phyloP scores from a whole-genome alignment of 2,888 invertebrate genomes.

The Amiota mariae region DNA sequence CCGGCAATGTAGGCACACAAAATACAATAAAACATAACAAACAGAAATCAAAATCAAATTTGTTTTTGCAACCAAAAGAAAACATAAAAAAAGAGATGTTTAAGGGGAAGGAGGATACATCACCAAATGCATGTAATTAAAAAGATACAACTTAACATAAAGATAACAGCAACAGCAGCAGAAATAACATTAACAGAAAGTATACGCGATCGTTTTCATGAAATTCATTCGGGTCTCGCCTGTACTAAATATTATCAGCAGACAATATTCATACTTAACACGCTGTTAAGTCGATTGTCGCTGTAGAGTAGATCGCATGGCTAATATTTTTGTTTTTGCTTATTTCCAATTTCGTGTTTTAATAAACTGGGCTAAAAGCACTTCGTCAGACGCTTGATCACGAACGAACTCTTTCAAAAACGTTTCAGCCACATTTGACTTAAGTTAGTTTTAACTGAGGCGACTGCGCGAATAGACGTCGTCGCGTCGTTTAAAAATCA shows the following conservation, averaged over 20 bases:
- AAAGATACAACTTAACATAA: slow-evolving; percentile 23
- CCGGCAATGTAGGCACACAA: too few species aligned
- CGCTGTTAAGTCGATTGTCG: slow-evolving; percentile 3
- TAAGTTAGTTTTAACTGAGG: slow-evolving; percentile 56
- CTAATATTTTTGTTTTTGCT: not conserved
- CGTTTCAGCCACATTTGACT: slow-evolving; percentile 48
- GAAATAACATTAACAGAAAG: not conserved
- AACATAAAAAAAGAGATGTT: too few species aligned
- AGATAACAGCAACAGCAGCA: slow-evolving; percentile 38
- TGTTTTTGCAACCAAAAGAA: too few species aligned
- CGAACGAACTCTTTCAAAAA: slow-evolving; percentile 54
- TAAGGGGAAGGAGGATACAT: slow-evolving; percentile 24
- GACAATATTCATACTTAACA: too few species aligned
- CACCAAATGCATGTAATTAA: slow-evolving; percentile 53
- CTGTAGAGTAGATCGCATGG: too few species aligned
- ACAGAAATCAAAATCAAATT: too few species aligned
- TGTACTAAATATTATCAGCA: too few species aligned
- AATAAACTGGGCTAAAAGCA: slow-evolving; percentile 55
- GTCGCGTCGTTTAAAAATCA: not conserved
- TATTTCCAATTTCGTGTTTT: slow-evolving; percentile 18
- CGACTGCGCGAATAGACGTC: slow-evolving; percentile 46
- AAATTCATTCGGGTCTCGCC: too few species aligned
- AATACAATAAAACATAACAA: too few species aligned
- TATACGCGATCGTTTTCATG: not conserved
- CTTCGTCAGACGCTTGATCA: too few species aligned